phyloP scores from a whole-genome alignment of 1,140 invertebrate species.

The Tetramorium parvispinum region DNA sequence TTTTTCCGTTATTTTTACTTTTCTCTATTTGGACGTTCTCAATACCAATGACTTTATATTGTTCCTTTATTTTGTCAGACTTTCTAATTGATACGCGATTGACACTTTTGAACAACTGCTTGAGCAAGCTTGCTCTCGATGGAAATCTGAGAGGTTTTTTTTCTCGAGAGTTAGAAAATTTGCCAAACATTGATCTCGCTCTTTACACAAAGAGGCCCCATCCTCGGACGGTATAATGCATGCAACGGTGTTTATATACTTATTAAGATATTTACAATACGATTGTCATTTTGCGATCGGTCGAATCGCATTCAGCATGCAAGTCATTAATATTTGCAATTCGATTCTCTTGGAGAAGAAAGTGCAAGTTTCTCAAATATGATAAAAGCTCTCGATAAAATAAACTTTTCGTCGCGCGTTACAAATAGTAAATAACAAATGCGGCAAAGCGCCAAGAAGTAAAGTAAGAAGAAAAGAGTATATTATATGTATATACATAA shows the following conservation, averaged over 20 bases:
- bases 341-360: not conserved
- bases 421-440: not conserved
- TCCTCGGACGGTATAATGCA: too few species aligned
- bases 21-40: not conserved
- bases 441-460: not conserved
- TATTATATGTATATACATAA: not conserved
- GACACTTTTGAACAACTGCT: not conserved
- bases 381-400: not conserved
- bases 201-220: too few species aligned
- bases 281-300: constrained; percentile 25
- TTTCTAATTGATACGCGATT: not conserved
- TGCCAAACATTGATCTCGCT: not conserved
- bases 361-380: not conserved
- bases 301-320: not conserved
- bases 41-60: not conserved
- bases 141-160: not conserved
- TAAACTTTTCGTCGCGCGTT: not conserved
- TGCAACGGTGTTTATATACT: not conserved
- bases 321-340: not conserved
- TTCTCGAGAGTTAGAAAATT: not conserved
- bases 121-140: not conserved
- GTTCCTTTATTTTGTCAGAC: not conserved
- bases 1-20: not conserved
- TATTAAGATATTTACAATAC: not conserved
- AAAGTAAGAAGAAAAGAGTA: not conserved